Evolutionary conservation across 2,113 vertebrate genomes (phyloP), one percentile per base, ranked within the genome.

Genomic region (Phycodurus eques): DNA sequence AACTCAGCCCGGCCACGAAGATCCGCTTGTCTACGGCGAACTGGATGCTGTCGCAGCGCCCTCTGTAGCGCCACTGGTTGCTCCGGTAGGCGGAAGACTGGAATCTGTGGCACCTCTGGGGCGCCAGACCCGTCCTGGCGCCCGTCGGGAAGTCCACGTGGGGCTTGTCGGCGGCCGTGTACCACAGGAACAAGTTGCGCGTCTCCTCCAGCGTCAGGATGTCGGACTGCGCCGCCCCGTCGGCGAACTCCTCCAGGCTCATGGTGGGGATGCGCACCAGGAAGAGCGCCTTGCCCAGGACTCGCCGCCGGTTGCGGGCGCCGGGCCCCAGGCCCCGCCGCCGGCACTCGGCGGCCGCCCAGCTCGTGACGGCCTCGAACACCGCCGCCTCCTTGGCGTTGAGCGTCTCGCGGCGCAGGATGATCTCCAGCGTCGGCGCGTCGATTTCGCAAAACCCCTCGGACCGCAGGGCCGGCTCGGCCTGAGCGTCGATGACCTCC

Each of bases 51-150:
- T 99, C 98, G 5, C 97, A 98, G 4, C 98, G 95, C 0, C 98
- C 97, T 0, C 96, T 92, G 92, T 98, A 99, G 73, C 98, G 89
- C 97, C 98, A 99, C 92, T 99, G 98, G 77, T 99, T 99, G 93
- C 97, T 97, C 73, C 98, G 94, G 74, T 98, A 98, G 0, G 98
- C 96, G 0, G 96, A 96, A 0, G 96, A 98, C 85, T 98, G 97
- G 80, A 99, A 99, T 47, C 98, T 94, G 65, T 95, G 95, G 89
- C 98, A 99, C 6, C 92, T 85, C 87, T 97, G 96, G 0, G 96
- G 94, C 1, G 83, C 81, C 0, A 99, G 89, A 47, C 98, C 98
- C 82, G 91, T 89, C 74, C 97, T 88, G n/a, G 94, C 90, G 0
- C 85, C 80, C 79, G 95, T 83, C 0, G 98, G 97, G 73, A 97